These are phyloP conservation scores for Tetrax tetrax DNA, from an alignment of 2,113 vertebrate genomes.

Conservation along the genomic window DNA sequence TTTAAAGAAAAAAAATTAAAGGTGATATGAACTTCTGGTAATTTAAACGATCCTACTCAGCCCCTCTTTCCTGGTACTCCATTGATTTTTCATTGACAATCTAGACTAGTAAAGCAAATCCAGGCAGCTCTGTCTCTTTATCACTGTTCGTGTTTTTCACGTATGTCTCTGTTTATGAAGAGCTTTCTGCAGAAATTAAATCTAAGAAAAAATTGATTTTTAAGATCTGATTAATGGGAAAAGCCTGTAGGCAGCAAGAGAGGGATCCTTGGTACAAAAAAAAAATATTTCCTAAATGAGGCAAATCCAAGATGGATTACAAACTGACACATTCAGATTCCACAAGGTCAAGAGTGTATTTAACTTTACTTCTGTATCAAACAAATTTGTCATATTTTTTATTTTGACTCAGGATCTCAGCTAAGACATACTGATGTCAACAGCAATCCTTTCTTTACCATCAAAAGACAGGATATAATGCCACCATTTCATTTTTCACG, in stretches of 20 bases:
- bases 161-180: neutral
- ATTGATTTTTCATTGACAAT: slow-evolving; percentile 29
- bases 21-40: slow-evolving; percentile 3
- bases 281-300: neutral
- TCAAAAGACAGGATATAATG: neutral
- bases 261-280: neutral
- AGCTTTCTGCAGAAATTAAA: neutral
- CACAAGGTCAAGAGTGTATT: neutral
- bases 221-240: neutral
- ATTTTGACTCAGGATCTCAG: neutral
- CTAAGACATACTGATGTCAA: neutral
- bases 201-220: neutral
- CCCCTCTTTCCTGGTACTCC: neutral
- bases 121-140: neutral
- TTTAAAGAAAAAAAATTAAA: neutral
- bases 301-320: neutral
- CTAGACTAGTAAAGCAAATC: neutral
- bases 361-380: neutral
- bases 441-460: neutral
- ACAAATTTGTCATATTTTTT: neutral
- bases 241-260: neutral
- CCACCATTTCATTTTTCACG: neutral
- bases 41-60: neutral
- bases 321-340: neutral
- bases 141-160: neutral